phyloP scores from a whole-genome alignment of 1,140 invertebrate genomes.

The Heliothis virescens region DNA sequence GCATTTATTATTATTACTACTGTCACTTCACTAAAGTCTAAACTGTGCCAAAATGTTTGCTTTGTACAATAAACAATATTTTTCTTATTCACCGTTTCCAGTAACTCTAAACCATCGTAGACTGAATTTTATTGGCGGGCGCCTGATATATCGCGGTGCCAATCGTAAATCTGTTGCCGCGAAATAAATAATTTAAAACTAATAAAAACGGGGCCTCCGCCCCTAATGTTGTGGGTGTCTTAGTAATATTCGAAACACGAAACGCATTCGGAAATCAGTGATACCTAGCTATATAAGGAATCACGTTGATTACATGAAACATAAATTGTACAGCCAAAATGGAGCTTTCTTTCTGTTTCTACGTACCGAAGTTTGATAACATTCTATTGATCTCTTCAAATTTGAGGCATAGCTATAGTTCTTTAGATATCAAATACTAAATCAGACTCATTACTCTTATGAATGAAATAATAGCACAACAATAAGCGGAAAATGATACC shows the following conservation, averaged over 20 bases:
- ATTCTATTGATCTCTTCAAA: not conserved
- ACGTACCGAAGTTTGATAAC: not conserved
- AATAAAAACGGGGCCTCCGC: conserved; percentile 70
- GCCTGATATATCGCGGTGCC: conserved; percentile 80
- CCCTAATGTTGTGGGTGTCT: conserved; percentile 49
- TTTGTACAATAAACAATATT: not conserved
- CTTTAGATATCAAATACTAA: too few relatives aligned
- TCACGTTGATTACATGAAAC: conserved; percentile 11
- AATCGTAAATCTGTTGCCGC: conserved; percentile 82
- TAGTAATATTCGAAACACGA: conserved; percentile 25
- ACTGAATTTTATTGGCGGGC: conserved; percentile 79
- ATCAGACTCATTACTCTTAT: too few relatives aligned
- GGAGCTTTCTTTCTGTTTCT: not conserved
- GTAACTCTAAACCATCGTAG: not conserved
- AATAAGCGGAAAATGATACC: not conserved
- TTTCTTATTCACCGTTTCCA: conserved; percentile 21
- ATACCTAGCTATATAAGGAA: not conserved
- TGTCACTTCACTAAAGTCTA: too few relatives aligned
- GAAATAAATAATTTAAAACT: conserved; percentile 85
- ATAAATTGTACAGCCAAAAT: conserved; percentile 4
- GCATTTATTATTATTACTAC: too few relatives aligned
- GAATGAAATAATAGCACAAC: not conserved
- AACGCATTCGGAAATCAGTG: conserved; percentile 43
- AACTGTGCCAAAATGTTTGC: too few relatives aligned
- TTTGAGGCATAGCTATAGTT: too few relatives aligned